Percentiles rank a stretch among this genome's conserved stretches.
phyloP scores from a whole-genome alignment of 2,797 vertebrate species.

The Spinus olivaceus region DNA sequence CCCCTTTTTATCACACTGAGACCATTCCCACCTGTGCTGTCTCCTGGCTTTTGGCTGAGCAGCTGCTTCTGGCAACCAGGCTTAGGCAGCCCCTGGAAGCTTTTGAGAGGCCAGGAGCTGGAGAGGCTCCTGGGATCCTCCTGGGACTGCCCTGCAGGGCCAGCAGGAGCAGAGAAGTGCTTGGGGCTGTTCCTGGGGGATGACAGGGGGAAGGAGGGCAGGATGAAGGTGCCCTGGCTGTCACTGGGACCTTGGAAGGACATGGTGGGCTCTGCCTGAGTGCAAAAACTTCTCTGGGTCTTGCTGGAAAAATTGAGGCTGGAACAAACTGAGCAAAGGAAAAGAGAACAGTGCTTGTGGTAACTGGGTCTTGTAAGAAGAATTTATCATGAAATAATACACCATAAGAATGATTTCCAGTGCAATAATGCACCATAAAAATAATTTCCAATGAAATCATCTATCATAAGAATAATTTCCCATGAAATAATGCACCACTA shows the following conservation, averaged over 20 bases:
- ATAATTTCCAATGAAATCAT: background rate
- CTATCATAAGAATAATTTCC: background rate
- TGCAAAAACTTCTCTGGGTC: slow-evolving; percentile 68
- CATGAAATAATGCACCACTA: background rate
- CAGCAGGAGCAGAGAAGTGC: slow-evolving; percentile 69
- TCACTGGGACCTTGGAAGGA: slow-evolving; percentile 63
- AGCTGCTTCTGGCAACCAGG: slow-evolving; percentile 72
- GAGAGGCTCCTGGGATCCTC: slow-evolving; percentile 81
- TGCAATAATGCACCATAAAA: background rate
- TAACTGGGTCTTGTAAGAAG: background rate
- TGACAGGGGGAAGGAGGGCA: slow-evolving; percentile 85
- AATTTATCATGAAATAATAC: background rate
- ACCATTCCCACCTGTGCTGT: slow-evolving; percentile 57
- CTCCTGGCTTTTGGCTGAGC: slow-evolving; percentile 67
- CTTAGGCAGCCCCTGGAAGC: slow-evolving; percentile 74
- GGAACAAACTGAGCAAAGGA: slow-evolving; percentile 44
- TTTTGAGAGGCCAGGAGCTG: slow-evolving; percentile 89
- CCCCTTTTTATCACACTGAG: rapidly evolving
- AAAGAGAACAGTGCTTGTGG: background rate
- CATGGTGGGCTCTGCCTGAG: slow-evolving; percentile 76
- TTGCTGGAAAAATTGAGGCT: slow-evolving; percentile 71
- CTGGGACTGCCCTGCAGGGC: slow-evolving; percentile 58
- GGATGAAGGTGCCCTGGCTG: slow-evolving; percentile 76
- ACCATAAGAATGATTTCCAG: background rate
- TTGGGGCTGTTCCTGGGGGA: slow-evolving; percentile 76